Percentiles rank a stretch among this genome's conserved stretches.
These are phyloP conservation scores for Pardosa pseudoannulata DNA, from an alignment of 2,888 invertebrate species.

Conservation along the genomic window DNA sequence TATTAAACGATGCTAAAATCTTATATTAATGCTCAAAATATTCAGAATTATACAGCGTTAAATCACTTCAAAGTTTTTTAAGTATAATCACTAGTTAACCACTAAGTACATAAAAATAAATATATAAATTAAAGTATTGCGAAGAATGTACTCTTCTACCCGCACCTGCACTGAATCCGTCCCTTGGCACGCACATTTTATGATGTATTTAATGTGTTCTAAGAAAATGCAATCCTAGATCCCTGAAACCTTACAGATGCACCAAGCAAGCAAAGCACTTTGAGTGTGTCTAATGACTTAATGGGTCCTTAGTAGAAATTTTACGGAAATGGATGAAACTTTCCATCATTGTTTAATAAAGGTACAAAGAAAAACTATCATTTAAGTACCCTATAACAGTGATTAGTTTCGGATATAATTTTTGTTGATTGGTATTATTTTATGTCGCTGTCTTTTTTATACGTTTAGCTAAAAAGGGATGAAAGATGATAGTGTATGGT, in stretches of 20 bases:
- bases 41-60: no score
- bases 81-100: no score
- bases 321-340: slow-evolving; percentile 25
- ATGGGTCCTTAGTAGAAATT: slow-evolving; percentile 22
- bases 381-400: neutral
- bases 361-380: neutral
- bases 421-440: slow-evolving; percentile 23
- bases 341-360: neutral
- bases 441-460: neutral
- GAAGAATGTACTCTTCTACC: no score
- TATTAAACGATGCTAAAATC: no score
- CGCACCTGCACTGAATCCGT: no score
- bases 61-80: no score
- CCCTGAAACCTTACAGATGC: slow-evolving; percentile 21
- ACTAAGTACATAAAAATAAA: no score
- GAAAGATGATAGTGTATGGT: no score
- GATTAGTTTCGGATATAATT: slow-evolving; percentile 14
- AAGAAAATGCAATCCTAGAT: slow-evolving; percentile 21
- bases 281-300: slow-evolving; percentile 20
- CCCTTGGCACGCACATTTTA: neutral
- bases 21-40: no score
- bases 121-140: no score
- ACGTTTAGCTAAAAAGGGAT: neutral
- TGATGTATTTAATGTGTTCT: slow-evolving; percentile 3
- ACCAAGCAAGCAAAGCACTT: slow-evolving; percentile 16